These are phyloP conservation scores for Ostrea edulis DNA, from an alignment of 1,140 invertebrate genomes.

Conservation along the genomic window DNA sequence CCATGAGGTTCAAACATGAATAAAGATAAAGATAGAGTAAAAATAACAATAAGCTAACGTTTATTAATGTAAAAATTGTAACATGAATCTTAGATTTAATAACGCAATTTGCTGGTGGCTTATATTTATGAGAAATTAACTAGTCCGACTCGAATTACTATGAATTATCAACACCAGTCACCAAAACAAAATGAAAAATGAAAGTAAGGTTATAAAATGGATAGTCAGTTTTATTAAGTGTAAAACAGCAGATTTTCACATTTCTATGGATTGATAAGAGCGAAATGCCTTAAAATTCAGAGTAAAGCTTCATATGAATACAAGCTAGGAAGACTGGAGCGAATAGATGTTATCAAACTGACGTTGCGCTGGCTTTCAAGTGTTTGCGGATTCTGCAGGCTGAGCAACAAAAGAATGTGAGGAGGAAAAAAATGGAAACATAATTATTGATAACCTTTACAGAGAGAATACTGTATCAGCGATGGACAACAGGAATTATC, in stretches of 20 bases:
- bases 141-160: background rate
- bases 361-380: background rate
- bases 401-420: slow-evolving; percentile 31
- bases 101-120: background rate
- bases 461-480: background rate
- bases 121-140: background rate
- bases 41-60: too few species aligned
- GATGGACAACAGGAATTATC: slow-evolving; percentile 19
- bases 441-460: background rate
- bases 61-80: background rate
- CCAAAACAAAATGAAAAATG: slow-evolving; percentile 31
- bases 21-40: background rate
- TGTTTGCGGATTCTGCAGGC: background rate
- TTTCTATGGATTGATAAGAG: too few species aligned
- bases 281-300: too few species aligned
- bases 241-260: background rate
- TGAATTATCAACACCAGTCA: slow-evolving; percentile 20
- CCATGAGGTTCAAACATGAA: background rate
- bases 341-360: background rate
- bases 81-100: background rate
- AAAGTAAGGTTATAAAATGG: slow-evolving; percentile 26
- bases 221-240: background rate
- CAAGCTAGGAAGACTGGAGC: background rate
- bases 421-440: background rate
- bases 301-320: background rate